Conservation (phyloP, 2,888 invertebrate species). For the Chrysotoxum bicinctum region DNA sequence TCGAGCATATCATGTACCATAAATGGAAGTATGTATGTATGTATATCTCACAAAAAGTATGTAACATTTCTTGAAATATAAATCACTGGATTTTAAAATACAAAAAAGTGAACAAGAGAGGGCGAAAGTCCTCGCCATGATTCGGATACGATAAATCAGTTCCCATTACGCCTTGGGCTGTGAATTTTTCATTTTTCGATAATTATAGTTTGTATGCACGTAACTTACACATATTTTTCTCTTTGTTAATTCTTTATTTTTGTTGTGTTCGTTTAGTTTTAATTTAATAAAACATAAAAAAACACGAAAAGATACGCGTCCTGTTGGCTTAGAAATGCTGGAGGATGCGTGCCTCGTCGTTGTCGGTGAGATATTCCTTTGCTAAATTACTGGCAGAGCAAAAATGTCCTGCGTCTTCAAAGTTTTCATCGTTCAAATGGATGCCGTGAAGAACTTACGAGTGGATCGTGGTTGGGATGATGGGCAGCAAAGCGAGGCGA, state of each 20-base stretch:
- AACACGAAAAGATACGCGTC: slow-evolving; percentile 25
- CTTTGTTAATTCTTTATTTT: slow-evolving; percentile 67
- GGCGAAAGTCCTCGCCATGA: slow-evolving; percentile 72
- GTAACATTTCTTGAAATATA: slow-evolving; percentile 67
- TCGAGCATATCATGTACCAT: neutral
- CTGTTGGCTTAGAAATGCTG: slow-evolving; percentile 54
- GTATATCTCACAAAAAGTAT: neutral
- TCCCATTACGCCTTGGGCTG: slow-evolving; percentile 77
- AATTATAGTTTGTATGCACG: slow-evolving; percentile 76
- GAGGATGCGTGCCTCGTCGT: slow-evolving; percentile 43
- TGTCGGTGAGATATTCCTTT: slow-evolving; percentile 66
- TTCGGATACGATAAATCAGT: slow-evolving; percentile 77
- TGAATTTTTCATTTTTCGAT: slow-evolving; percentile 78
- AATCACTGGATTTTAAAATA: slow-evolving; percentile 55
- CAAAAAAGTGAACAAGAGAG: slow-evolving; percentile 63
- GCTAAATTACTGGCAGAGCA: slow-evolving; percentile 48
- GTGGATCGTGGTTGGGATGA: slow-evolving; percentile 3
- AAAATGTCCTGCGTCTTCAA: slow-evolving; percentile 68
- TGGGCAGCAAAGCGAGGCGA: slow-evolving; percentile 25
- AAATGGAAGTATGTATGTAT: neutral
- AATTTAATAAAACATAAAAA: slow-evolving; percentile 57
- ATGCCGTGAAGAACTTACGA: slow-evolving; percentile 34
- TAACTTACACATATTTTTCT: slow-evolving; percentile 72
- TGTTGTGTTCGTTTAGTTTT: slow-evolving; percentile 13
- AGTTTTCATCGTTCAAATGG: slow-evolving; percentile 53